Evolutionary conservation across 92 coral and sea anemone genomes (phyloP), one percentile per base, ranked within the genome.

Genomic region (Palythoa heliodiscus): DNA sequence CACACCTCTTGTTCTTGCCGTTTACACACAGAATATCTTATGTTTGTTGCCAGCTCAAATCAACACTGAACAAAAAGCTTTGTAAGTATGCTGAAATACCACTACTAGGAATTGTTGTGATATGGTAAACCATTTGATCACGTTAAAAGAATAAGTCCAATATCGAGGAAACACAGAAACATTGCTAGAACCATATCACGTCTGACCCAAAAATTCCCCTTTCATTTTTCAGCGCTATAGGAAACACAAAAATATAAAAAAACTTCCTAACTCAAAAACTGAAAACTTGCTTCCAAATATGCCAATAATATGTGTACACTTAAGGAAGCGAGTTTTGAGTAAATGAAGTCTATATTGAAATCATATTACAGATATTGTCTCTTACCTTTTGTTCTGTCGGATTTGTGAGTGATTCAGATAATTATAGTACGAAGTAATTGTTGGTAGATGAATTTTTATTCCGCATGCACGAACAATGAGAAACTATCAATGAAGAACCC

Each of bases 121-220:
- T 76, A 19, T 76, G 81, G 15, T 76, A 2, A 29, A 54, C 50
- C n/a, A 53, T 54, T 76, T 38, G 25, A 76, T 25, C 81, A 55
- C 63, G 47, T 38, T 52, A 17, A 17, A 64, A 22, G 17, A 6
- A 53, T n/a, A 29, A 54, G 81, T 76, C 81, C 81, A 76, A 76
- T 76, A 76, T 76, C 81, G 53, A 54, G 16, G 16, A 54, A 11
- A 72, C 3, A 72, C n/a, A 39, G 38, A 10, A 10, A 17, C 39
- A 12, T 24, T 69, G 67, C 68, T 55, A 17, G 3, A 75, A 54
- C 47, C 81, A 50, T 14, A 76, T 55, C 81, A 76, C 81, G 48
- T 35, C 53, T 29, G 19, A 2, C 13, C 22, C 1, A 75, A 12
- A 22, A 23, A 2, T 76, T 37, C 4, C 20, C 80, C 61, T n/a